Percentiles rank a stretch among this genome's conserved stretches.
Conservation (phyloP, 2,797 vertebrate genomes). For the Sternotherus odoratus region DNA sequence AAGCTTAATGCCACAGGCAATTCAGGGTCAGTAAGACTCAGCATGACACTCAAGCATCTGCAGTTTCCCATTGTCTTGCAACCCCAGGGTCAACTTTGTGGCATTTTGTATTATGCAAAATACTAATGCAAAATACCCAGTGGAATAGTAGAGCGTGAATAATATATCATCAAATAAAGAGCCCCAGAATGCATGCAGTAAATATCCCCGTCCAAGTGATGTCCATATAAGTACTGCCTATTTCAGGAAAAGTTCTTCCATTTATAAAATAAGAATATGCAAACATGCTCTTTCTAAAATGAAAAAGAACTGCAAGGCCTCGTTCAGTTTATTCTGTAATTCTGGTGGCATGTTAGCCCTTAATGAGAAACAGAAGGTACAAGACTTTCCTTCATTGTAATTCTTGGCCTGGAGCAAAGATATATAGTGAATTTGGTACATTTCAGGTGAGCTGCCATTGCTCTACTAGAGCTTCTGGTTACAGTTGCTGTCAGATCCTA, state of each 20-base stretch:
- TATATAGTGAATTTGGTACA: not conserved
- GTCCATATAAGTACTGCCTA: not conserved
- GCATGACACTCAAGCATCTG: not conserved
- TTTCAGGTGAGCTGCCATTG: slow-evolving; percentile 22
- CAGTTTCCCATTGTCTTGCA: not conserved
- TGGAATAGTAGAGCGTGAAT: not conserved
- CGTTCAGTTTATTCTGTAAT: not conserved
- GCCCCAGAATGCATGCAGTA: not conserved
- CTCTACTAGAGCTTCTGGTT: not conserved
- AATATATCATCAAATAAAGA: not conserved
- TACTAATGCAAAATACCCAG: not conserved
- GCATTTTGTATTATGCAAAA: not conserved
- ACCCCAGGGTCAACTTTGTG: fast-evolving
- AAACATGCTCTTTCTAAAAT: not conserved
- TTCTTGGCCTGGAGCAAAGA: slow-evolving; percentile 43
- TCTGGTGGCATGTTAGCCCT: fast-evolving
- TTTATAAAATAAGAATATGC: not conserved
- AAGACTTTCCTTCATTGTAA: not conserved
- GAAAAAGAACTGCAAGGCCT: not conserved
- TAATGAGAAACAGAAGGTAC: not conserved
- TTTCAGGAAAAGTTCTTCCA: not conserved
- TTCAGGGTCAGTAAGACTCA: not conserved
- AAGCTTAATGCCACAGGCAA: not conserved
- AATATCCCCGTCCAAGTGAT: not conserved
- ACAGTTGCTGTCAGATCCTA: not conserved